These are phyloP conservation scores for Perodicticus potto DNA, from an alignment of 2,797 vertebrate species.

Conservation along the genomic window DNA sequence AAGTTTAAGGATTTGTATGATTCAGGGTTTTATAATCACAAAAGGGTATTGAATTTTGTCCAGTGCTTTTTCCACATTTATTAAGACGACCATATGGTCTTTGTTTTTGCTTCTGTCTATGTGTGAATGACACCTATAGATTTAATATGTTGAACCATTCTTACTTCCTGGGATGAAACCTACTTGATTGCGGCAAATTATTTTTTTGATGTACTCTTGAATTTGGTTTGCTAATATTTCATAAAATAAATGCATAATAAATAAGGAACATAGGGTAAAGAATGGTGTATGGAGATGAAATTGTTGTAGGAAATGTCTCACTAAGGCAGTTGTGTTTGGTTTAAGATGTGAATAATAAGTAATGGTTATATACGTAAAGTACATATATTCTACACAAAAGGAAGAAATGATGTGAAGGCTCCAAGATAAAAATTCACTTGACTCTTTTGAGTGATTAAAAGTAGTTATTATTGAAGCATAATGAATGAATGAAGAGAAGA, in stretches of 20 bases:
- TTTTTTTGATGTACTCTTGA: too few species aligned
- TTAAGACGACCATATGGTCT: too few species aligned
- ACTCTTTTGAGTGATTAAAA: background rate
- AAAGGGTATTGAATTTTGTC: too few species aligned
- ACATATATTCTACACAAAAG: background rate
- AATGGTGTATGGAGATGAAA: background rate
- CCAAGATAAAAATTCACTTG: background rate
- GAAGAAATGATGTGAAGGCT: background rate
- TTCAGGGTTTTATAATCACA: too few species aligned
- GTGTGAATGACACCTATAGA: too few species aligned
- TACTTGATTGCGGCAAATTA: too few species aligned
- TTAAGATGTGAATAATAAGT: background rate
- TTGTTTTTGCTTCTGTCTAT: too few species aligned
- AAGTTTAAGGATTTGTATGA: background rate
- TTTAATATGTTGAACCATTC: too few species aligned
- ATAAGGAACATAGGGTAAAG: background rate
- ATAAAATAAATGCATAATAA: background rate
- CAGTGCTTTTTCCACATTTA: too few species aligned
- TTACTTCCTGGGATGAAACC: too few species aligned
- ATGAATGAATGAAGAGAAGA: background rate
- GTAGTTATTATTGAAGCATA: background rate
- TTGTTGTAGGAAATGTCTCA: background rate
- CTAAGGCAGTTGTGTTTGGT: background rate
- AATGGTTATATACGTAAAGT: background rate
- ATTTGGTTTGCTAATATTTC: too few species aligned